Base-by-base conservation (phyloP, 2,797 vertebrate genomes). In the Apodemus agrarius region DNA sequence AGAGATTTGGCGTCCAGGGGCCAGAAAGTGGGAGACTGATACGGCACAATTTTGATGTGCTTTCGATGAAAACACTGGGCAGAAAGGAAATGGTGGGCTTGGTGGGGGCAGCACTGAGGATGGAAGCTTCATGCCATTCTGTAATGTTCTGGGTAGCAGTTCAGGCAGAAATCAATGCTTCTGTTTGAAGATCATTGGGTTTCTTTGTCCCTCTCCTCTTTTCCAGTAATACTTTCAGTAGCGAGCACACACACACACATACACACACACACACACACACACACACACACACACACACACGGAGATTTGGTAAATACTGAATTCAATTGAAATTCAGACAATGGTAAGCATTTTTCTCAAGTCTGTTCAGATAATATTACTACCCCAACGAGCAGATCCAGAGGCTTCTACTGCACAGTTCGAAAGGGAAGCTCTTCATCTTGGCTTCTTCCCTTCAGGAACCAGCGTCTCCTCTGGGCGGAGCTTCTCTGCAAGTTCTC, bases 241-340 rank as follows among this genome's bases (percentile, higher is more conserved):
- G 54, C 91, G 46, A 3, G 43, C 43, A 43, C 43, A 43, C 43
- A 43, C 43, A 43, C 43, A 43, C 43, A 43, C 43, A 43, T 6
- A 43, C 43, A 43, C 43, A 43, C 43, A 43, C 43, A 43, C 43
- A 43, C 43, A 43, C 43, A 43, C 43, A 43, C 43, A 43, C 43
- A 43, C 43, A 43, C 43, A 43, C 43, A 43, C 43, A 43, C 22
- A 1, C n/a, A 24, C 6, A 80, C 63, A 31, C 54, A 34, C 37
- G 63, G 40, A 69, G 26, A 91, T 37, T 86, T 52, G 89, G 67
- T 82, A 94, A 83, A 80, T 90, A 54, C 69, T 84, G 43, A 49
- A 75, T 21, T 81, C 72, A 87, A 81, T 52, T 89, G 29, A 90
- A 95, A 57, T 69, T 69, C 40, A 85, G 94, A 40, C 40, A 21